These are phyloP conservation scores for Thomomys bottae DNA, from an alignment of 2,113 vertebrate genomes.

Conservation along the genomic window DNA sequence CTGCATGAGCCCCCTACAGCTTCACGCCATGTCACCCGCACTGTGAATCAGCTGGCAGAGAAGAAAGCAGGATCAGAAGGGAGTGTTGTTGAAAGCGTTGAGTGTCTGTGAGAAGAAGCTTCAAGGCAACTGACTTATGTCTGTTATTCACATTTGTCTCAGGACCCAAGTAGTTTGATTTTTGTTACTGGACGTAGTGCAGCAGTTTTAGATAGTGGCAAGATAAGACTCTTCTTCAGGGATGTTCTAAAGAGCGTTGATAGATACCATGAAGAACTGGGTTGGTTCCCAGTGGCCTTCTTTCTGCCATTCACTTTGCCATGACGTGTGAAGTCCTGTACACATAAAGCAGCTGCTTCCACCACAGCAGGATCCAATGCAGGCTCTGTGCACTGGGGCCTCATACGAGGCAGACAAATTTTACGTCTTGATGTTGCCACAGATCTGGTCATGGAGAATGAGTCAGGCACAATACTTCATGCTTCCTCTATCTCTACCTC, in stretches of 20 bases:
- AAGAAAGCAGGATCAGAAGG: accelerated
- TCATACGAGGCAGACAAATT: accelerated
- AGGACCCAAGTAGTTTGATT: background rate
- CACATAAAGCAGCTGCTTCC: too few species aligned
- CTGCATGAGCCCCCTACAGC: accelerated
- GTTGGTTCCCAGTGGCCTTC: accelerated
- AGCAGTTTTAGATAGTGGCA: background rate
- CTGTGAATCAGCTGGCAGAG: accelerated
- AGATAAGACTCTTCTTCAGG: background rate
- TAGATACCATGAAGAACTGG: accelerated
- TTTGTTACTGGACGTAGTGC: background rate
- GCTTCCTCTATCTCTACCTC: background rate
- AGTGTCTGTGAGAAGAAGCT: background rate
- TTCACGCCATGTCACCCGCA: too few species aligned
- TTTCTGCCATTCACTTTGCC: background rate
- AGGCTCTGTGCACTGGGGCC: accelerated
- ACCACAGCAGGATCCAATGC: accelerated
- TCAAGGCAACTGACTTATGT: background rate
- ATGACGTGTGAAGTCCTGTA: accelerated
- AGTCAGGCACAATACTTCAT: background rate
- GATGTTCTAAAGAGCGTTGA: background rate
- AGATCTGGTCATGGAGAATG: background rate
- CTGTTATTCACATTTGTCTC: background rate
- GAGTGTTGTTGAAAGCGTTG: accelerated
- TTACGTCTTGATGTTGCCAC: background rate